Percentiles rank a stretch among this genome's conserved stretches.
Evolutionary conservation across 2,888 invertebrate genomes (phyloP).

Genomic region (Dicyrtomina minuta): DNA sequence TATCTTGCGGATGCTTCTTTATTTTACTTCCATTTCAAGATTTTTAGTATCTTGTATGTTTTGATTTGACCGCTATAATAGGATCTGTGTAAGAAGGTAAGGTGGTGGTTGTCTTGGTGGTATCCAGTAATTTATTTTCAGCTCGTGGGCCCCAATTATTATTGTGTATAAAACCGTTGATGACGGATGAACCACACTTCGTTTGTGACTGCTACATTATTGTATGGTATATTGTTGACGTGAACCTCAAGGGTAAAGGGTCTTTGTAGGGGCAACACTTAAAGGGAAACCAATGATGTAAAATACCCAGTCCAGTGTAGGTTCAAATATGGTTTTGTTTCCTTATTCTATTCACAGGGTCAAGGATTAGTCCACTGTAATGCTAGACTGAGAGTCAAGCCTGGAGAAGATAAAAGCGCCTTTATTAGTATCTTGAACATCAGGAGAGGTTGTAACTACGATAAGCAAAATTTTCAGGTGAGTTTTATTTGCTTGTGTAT

Average conservation of each 20-base stretch:
- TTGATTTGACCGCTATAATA: no score
- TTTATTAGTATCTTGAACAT: conserved; percentile 45
- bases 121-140: no score
- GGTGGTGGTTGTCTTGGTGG: no score
- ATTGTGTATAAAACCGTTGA: no score
- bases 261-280: no score
- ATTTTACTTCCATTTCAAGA: no score
- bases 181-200: neutral
- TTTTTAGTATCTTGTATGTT: no score
- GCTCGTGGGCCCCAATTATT: no score
- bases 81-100: no score
- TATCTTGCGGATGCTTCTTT: no score
- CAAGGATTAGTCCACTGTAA: conserved; percentile 2
- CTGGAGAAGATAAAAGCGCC: conserved; percentile 20
- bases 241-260: no score
- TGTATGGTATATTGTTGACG: no score
- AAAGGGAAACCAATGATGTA: neutral
- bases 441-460: conserved; percentile 44
- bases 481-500: neutral
- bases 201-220: conserved; percentile 31
- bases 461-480: conserved; percentile 51
- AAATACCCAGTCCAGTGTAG: neutral
- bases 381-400: neutral
- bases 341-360: conserved; percentile 22
- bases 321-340: neutral